These are phyloP conservation scores for Lerema accius DNA, from an alignment of 1,140 invertebrate genomes.

Conservation along the genomic window DNA sequence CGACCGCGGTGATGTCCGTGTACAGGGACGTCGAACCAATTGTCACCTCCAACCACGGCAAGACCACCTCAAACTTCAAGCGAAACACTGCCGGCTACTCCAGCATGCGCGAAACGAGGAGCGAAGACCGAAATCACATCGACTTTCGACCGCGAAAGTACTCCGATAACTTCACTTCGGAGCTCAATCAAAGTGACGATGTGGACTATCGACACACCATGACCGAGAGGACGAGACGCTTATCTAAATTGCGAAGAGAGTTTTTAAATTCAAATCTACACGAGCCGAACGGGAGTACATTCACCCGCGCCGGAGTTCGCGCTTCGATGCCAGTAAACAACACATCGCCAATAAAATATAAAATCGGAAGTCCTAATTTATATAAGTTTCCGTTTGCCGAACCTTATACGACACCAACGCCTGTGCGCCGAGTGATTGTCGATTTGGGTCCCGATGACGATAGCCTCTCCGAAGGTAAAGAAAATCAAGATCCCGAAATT, in stretches of 20 bases:
- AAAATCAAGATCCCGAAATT: conserved; percentile 58
- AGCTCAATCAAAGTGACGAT: conserved; percentile 70
- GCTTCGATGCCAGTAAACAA: conserved; percentile 67
- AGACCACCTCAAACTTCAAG: conserved; percentile 74
- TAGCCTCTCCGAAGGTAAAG: conserved; percentile 49
- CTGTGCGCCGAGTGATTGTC: conserved; percentile 59
- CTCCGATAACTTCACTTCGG: conserved; percentile 77
- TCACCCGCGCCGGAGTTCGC: conserved; percentile 64
- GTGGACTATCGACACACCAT: conserved; percentile 70
- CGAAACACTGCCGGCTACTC: conserved; percentile 70
- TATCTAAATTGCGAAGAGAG: conserved; percentile 69
- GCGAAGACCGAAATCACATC: conserved; percentile 57
- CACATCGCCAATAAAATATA: conserved; percentile 60
- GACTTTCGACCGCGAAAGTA: conserved; percentile 73
- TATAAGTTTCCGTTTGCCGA: conserved; percentile 80
- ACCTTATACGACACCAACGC: conserved; percentile 72
- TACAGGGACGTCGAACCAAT: conserved; percentile 70
- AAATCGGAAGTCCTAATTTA: conserved; percentile 74
- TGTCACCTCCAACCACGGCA: conserved; percentile 75
- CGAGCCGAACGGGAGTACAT: conserved; percentile 61
- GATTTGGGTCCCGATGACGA: conserved; percentile 60
- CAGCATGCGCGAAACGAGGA: conserved; percentile 72
- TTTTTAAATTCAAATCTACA: conserved; percentile 75
- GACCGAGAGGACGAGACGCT: conserved; percentile 68
- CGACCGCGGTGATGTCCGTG: conserved; percentile 47